Conservation (phyloP, 2,888 invertebrate genomes). For the Drosophila limbata region DNA sequence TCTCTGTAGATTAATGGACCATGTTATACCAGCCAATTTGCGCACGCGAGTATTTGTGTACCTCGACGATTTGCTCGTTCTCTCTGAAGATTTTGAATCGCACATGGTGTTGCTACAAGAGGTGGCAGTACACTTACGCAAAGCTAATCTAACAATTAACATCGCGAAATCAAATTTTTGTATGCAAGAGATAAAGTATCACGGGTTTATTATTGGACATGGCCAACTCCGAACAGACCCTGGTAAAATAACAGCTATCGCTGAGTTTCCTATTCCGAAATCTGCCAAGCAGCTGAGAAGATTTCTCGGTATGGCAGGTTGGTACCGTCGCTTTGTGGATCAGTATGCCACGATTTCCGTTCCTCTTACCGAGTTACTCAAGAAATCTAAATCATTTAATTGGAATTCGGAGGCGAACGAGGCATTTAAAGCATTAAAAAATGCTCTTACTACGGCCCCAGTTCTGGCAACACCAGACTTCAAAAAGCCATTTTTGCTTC, state of each 20-base stretch:
- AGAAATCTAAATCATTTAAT: background rate
- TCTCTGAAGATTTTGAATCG: background rate
- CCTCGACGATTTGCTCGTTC: background rate
- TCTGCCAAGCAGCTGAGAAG: constrained; percentile 1
- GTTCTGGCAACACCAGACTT: background rate
- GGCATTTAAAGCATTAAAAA: background rate
- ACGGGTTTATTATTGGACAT: background rate
- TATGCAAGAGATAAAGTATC: background rate
- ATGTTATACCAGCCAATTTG: background rate
- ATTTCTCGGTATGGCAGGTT: constrained; percentile 10
- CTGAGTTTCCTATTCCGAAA: background rate
- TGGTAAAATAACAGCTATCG: background rate
- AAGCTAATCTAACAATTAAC: background rate
- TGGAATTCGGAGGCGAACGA: background rate
- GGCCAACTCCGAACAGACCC: background rate
- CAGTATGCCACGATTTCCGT: constrained; percentile 2
- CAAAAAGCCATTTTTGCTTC: background rate
- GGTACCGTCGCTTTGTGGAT: constrained; percentile 20
- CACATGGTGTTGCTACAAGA: background rate
- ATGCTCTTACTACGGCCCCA: background rate
- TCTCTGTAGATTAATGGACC: background rate
- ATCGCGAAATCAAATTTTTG: background rate
- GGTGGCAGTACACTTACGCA: background rate
- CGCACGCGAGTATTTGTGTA: background rate
- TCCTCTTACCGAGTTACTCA: constrained; percentile 7